Evolutionary conservation across 2,797 vertebrate genomes (phyloP), one percentile per base, ranked within the genome.

Genomic region (Serranus cabrilla): DNA sequence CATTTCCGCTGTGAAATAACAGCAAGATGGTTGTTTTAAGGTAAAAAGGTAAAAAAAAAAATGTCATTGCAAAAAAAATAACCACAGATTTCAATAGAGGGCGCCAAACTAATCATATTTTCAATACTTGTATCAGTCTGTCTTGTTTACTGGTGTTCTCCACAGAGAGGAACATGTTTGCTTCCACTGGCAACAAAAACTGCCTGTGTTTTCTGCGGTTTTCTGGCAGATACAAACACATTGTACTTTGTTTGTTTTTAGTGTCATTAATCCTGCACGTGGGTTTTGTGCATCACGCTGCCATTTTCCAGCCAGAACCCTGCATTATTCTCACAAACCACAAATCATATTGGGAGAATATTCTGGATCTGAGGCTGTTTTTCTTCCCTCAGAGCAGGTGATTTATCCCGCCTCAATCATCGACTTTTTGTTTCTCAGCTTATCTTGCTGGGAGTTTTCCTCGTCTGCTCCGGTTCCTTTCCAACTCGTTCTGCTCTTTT

Each of bases 41-140:
- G n/a, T n/a, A n/a, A n/a, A n/a, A n/a, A n/a, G n/a, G n/a, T n/a
- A n/a, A n/a, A n/a, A n/a, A n/a, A n/a, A n/a, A n/a, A n/a, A n/a
- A 42, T 25, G 46, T 10, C 13, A 11, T 27, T 23, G 20, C 11
- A 16, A 11, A 27, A 6, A n/a, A 34, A 1, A 34, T 9, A 58
- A 50, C 4, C 11, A n/a, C n/a, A 56, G 54, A 27, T 13, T 1
- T 74, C 88, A 81, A 47, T 2, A 87, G 84, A 80, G 84, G 84
- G 87, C 67, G 50, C 60, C 81, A 87, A 67, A 87, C 59, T 62
- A 27, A 27, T 27, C 3, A 27, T 34, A 34, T 34, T 7, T 34
- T 72, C 17, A 18, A 17, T 55, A 10, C 47, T 27, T 3, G 0
- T 6, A 14, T 65, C 18, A 45, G 20, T 52, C 45, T 56, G 20